A percentile compares a stretch with the other conserved stretches of the same genome.
phyloP scores from a whole-genome alignment of 2,888 invertebrate genomes.

The Drosophila nr. perissopoda region DNA sequence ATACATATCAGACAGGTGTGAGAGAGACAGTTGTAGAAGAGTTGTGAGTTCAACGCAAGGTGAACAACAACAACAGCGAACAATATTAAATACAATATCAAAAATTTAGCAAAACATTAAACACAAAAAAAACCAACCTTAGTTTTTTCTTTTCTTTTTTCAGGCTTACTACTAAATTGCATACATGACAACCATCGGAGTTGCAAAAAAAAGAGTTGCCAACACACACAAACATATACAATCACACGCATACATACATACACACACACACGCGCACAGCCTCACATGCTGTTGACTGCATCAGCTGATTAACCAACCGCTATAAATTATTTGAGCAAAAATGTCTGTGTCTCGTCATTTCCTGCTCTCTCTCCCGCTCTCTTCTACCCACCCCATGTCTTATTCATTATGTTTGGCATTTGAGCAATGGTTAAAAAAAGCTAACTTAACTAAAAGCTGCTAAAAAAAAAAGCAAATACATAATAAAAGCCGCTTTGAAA shows the following conservation, averaged over 20 bases:
- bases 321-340: conserved; percentile 17
- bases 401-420: conserved; percentile 55
- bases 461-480: conserved; percentile 34
- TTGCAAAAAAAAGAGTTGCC: conserved; percentile 14
- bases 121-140: not conserved
- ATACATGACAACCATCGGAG: conserved; percentile 23
- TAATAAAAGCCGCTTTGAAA: conserved; percentile 35
- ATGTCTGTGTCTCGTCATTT: not conserved
- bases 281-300: not conserved
- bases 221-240: conserved; percentile 1
- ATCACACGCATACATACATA: not conserved
- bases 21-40: conserved; percentile 23
- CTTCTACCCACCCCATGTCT: not conserved
- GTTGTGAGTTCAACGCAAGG: not conserved
- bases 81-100: conserved; percentile 6
- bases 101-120: not conserved
- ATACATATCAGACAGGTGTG: conserved; percentile 41
- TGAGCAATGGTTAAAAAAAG: conserved; percentile 43
- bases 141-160: not conserved
- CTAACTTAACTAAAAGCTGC: conserved; percentile 36
- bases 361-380: not conserved
- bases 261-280: conserved; percentile 7
- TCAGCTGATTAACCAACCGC: conserved; percentile 46
- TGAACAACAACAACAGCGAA: not conserved
- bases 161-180: not conserved